phyloP scores from a whole-genome alignment of 2,797 vertebrate species.

The Hydrophis major region DNA sequence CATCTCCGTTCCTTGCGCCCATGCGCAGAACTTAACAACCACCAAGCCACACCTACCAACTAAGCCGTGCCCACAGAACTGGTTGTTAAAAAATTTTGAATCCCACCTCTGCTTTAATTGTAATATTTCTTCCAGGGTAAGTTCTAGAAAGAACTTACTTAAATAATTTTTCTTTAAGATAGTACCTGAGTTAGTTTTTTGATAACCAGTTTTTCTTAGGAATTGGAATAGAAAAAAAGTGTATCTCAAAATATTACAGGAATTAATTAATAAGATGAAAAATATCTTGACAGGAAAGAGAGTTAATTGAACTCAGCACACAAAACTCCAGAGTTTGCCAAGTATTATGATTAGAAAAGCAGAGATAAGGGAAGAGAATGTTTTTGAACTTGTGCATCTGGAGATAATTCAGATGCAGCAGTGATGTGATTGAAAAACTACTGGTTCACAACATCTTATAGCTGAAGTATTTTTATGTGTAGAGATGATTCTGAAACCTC shows the following conservation, averaged over 20 bases:
- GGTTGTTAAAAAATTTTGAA: too few relatives aligned
- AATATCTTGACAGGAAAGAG: neutral
- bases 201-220: neutral
- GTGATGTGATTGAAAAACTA: neutral
- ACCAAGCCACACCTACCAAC: too few relatives aligned
- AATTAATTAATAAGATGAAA: neutral
- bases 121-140: too few relatives aligned
- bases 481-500: neutral
- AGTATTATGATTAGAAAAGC: neutral
- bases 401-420: neutral
- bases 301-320: neutral
- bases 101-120: too few relatives aligned
- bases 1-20: too few relatives aligned
- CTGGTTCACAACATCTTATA: neutral
- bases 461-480: neutral
- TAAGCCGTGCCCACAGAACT: too few relatives aligned
- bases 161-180: too few relatives aligned
- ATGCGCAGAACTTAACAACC: too few relatives aligned
- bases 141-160: too few relatives aligned
- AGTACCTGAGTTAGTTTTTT: too few relatives aligned
- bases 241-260: neutral
- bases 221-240: neutral
- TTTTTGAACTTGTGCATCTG: conserved; percentile 10
- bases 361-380: neutral
- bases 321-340: neutral